Percentiles rank a stretch among this genome's conserved stretches.
Evolutionary conservation across 2,888 invertebrate genomes (phyloP).

Genomic region (Yponomeuta sedellus): DNA sequence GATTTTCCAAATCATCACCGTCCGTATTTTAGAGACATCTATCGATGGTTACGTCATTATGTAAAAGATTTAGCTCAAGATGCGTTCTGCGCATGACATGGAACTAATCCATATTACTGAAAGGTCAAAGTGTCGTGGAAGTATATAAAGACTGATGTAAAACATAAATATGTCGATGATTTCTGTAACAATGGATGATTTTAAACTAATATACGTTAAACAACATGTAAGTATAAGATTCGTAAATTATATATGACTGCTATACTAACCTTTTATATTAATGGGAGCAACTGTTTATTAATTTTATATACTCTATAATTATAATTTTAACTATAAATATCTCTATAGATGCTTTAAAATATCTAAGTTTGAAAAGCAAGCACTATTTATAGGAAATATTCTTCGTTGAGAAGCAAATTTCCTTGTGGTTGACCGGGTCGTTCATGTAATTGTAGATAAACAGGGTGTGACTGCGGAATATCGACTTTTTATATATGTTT

Average conservation of each 20-base stretch:
- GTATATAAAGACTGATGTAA: constrained; percentile 19
- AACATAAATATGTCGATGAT: constrained; percentile 16
- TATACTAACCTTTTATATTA: constrained; percentile 32
- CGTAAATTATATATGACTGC: constrained; percentile 20
- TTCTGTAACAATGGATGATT: neutral
- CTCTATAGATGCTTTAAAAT: constrained; percentile 18
- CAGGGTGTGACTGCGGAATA: constrained; percentile 33
- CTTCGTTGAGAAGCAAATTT: constrained; percentile 66
- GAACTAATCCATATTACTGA: constrained; percentile 30
- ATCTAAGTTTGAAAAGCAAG: constrained; percentile 16
- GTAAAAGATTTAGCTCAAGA: constrained; percentile 19
- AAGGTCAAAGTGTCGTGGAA: constrained; percentile 28
- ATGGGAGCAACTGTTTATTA: constrained; percentile 15
- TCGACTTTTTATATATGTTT: constrained; percentile 50
- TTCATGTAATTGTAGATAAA: constrained; percentile 43
- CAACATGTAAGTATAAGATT: neutral
- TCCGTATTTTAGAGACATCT: neutral
- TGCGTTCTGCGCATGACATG: constrained; percentile 32
- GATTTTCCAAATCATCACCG: too few species aligned
- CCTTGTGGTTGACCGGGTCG: constrained; percentile 52
- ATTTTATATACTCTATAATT: constrained; percentile 20
- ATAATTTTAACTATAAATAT: constrained; percentile 15
- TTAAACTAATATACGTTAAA: neutral
- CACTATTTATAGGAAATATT: constrained; percentile 71
- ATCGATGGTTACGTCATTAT: constrained; percentile 16